A percentile compares a stretch with the other conserved stretches of the same genome.
phyloP scores from a whole-genome alignment of 2,113 vertebrate species.

The Etheostoma spectabile region DNA sequence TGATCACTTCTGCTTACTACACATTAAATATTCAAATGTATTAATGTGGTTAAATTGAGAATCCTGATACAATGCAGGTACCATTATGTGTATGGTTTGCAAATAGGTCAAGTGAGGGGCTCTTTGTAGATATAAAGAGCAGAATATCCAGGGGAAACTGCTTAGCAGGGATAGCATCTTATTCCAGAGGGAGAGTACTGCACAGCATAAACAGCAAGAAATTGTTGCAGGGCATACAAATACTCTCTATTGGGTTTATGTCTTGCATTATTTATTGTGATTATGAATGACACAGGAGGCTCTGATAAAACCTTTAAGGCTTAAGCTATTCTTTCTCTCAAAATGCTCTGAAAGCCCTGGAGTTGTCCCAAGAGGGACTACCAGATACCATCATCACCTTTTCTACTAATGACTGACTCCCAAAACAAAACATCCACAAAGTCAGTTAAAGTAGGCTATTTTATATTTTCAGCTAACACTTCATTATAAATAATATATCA shows the following conservation, averaged over 20 bases:
- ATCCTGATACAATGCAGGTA: conserved; percentile 22
- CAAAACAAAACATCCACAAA: conserved; percentile 10
- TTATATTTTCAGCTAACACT: neutral
- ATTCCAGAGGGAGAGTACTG: neutral
- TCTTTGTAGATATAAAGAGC: conserved; percentile 40
- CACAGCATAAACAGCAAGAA: conserved; percentile 5
- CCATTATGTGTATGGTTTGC: conserved; percentile 29
- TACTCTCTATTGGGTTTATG: conserved; percentile 15
- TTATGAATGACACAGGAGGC: conserved; percentile 27
- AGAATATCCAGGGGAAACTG: conserved; percentile 26
- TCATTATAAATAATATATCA: conserved; percentile 7
- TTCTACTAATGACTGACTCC: neutral
- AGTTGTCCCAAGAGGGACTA: conserved; percentile 22
- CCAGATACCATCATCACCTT: conserved; percentile 36
- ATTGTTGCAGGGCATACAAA: conserved; percentile 25
- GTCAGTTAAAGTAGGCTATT: neutral
- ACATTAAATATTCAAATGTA: conserved; percentile 39
- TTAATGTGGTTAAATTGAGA: conserved; percentile 34
- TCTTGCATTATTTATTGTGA: conserved; percentile 39
- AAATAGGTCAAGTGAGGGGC: conserved; percentile 33
- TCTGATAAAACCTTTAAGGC: conserved; percentile 33
- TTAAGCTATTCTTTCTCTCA: conserved; percentile 15
- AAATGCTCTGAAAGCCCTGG: conserved; percentile 10
- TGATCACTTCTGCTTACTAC: neutral
- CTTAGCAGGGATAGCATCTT: neutral